Percentiles rank a stretch among this genome's conserved stretches.
Conservation (phyloP, 2,888 invertebrate genomes). For the Eupithecia tripunctaria region DNA sequence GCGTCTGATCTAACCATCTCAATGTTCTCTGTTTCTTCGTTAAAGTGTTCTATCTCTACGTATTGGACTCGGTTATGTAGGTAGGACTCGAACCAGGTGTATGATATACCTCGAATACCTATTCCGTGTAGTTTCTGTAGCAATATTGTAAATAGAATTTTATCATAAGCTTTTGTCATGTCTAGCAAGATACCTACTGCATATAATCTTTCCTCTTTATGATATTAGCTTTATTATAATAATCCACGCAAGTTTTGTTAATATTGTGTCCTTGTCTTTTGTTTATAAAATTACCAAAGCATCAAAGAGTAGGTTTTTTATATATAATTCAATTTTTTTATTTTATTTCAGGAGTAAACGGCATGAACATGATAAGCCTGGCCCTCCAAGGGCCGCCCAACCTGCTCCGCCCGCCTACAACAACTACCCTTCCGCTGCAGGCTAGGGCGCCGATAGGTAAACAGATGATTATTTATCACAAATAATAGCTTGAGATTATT, state of each 20-base stretch:
- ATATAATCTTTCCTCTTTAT: too few species aligned
- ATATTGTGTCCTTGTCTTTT: background rate
- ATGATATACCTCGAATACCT: too few species aligned
- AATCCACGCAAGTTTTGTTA: background rate
- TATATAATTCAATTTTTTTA: background rate
- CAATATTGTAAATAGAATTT: too few species aligned
- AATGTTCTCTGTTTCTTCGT: too few species aligned
- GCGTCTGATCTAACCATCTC: too few species aligned
- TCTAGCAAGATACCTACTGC: too few species aligned
- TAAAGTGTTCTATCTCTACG: too few species aligned
- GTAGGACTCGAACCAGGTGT: too few species aligned
- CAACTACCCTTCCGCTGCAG: slow-evolving; percentile 69
- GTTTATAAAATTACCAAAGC: background rate
- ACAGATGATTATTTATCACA: slow-evolving; percentile 52
- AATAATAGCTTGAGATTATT: slow-evolving; percentile 32
- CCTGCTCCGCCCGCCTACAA: slow-evolving; percentile 68
- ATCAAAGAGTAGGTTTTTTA: background rate
- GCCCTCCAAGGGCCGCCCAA: slow-evolving; percentile 78
- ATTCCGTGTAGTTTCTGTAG: too few species aligned
- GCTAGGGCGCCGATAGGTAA: slow-evolving; percentile 81
- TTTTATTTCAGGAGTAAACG: slow-evolving; percentile 86
- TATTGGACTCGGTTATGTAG: too few species aligned
- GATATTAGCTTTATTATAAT: too few species aligned
- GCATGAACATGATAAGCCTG: slow-evolving; percentile 87
- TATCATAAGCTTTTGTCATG: too few species aligned